A percentile compares a stretch with the other conserved stretches of the same genome.
These are phyloP conservation scores for Atta texana DNA, from an alignment of 1,140 invertebrate species.

Conservation along the genomic window DNA sequence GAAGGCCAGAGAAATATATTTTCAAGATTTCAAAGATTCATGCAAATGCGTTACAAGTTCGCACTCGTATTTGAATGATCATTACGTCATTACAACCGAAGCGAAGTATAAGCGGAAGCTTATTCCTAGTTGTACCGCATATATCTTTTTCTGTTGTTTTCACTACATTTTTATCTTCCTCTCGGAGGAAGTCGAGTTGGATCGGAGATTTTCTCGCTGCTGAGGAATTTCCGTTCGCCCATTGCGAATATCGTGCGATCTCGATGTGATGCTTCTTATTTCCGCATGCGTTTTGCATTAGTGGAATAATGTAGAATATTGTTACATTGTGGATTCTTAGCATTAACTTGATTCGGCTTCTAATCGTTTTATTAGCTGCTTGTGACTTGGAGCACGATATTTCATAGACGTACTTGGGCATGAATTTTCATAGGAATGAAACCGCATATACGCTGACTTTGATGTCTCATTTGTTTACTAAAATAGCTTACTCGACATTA, in stretches of 20 bases:
- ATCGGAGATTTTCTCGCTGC: conserved; percentile 50
- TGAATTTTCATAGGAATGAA: conserved; percentile 33
- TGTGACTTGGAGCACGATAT: neutral
- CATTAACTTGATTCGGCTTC: conserved; percentile 19
- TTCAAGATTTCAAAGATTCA: conserved; percentile 9
- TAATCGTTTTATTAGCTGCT: conserved; percentile 34
- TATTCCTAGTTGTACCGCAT: conserved; percentile 30
- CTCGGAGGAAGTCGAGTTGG: conserved; percentile 2
- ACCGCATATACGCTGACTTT: conserved; percentile 15
- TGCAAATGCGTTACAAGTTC: conserved; percentile 36
- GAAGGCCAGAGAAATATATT: neutral
- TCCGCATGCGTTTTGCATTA: conserved; percentile 43
- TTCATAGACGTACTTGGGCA: conserved; percentile 33
- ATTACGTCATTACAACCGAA: conserved; percentile 16
- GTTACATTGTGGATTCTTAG: conserved; percentile 22
- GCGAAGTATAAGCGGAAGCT: conserved; percentile 3
- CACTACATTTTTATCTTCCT: neutral
- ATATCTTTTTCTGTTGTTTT: conserved; percentile 53
- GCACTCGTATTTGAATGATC: conserved; percentile 29
- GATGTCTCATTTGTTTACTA: conserved; percentile 23
- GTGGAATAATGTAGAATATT: neutral
- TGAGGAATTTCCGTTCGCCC: conserved; percentile 25
- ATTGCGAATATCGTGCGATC: conserved; percentile 31
- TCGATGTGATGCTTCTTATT: conserved; percentile 1
- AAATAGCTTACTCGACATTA: conserved; percentile 26